Conservation (phyloP, 2,888 invertebrate species). For the Aporophyla lueneburgensis region DNA sequence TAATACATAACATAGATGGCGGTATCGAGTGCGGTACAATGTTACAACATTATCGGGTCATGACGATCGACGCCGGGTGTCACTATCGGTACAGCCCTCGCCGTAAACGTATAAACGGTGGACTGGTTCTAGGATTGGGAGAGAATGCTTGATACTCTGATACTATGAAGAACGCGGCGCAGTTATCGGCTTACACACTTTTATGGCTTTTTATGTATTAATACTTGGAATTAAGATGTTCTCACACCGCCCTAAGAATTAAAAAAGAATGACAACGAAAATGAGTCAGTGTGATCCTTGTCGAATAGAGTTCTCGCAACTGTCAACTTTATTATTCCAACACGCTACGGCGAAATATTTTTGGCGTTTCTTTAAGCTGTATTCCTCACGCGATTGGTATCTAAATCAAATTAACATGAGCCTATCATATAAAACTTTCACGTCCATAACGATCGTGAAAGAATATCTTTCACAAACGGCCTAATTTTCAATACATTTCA, state of each 20-base stretch:
- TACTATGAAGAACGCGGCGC: constrained; percentile 61
- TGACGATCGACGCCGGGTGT: constrained; percentile 79
- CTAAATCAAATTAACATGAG: constrained; percentile 43
- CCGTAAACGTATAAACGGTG: constrained; percentile 71
- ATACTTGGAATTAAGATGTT: constrained; percentile 57
- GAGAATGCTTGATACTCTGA: constrained; percentile 61
- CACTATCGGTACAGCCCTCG: constrained; percentile 73
- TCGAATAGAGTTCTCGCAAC: constrained; percentile 54
- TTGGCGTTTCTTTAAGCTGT: constrained; percentile 15
- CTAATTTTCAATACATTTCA: constrained; percentile 56
- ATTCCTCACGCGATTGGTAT: constrained; percentile 36
- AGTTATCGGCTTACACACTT: constrained; percentile 65
- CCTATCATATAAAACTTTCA: constrained; percentile 38
- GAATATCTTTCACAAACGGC: constrained; percentile 53
- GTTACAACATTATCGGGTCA: constrained; percentile 78
- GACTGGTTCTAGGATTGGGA: constrained; percentile 68
- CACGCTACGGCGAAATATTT: constrained; percentile 25
- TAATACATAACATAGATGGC: constrained; percentile 70
- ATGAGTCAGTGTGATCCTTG: constrained; percentile 60
- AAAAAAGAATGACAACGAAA: constrained; percentile 60
- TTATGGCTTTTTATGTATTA: constrained; percentile 59
- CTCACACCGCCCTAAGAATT: constrained; percentile 50
- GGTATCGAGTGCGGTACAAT: constrained; percentile 73
- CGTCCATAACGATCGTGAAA: constrained; percentile 34
- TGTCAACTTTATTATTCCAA: constrained; percentile 43